Evolutionary conservation across 2,888 invertebrate species (phyloP), one percentile per base, ranked within the genome.

Genomic region (Scelioninae gen. 2): DNA sequence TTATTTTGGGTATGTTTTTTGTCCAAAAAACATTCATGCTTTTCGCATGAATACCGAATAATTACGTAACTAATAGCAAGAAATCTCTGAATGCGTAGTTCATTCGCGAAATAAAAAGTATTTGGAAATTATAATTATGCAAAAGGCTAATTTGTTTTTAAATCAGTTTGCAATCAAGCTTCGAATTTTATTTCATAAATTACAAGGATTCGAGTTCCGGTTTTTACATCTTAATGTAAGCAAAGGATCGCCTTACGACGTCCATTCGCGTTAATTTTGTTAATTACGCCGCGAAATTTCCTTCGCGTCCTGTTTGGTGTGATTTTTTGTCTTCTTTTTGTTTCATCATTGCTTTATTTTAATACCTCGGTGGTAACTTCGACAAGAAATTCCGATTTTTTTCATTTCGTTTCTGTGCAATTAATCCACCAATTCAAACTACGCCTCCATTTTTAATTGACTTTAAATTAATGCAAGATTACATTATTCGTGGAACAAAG

Each of bases 391-490:
- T 7, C 31, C 31, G 2, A 2, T 31, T 9, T 31, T 7, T 9
- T 31, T 2, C 2, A 22, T 31, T 9, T 9, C 31, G 2, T 2
- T 31, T 31, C 9, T 7, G 10, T 31, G 5, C 31, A 31, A 31
- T 31, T 31, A 31, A 31, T 9, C 7, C 9, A 6, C 9, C n/a
- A 31, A 31, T 6, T 31, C 7, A 2, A 31, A 31, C 31, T 9
- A 9, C 16, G 45, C 16, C 19, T 16, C n/a, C 55, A 41, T 16
- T 60, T 48, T 35, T 9, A 25, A 60, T 46, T 3, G 25, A 37
- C 13, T 39, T 28, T 39, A 31, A 61, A 39, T 61, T 50, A 46
- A 37, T 18, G 37, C 13, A 50, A 39, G 39, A 61, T 57, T 50
- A 13, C 41, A 25, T 50, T 46, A 28, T 35, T 25, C 45, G 43